phyloP scores from a whole-genome alignment of 2,797 vertebrate species.

The Galaxias olidus region DNA sequence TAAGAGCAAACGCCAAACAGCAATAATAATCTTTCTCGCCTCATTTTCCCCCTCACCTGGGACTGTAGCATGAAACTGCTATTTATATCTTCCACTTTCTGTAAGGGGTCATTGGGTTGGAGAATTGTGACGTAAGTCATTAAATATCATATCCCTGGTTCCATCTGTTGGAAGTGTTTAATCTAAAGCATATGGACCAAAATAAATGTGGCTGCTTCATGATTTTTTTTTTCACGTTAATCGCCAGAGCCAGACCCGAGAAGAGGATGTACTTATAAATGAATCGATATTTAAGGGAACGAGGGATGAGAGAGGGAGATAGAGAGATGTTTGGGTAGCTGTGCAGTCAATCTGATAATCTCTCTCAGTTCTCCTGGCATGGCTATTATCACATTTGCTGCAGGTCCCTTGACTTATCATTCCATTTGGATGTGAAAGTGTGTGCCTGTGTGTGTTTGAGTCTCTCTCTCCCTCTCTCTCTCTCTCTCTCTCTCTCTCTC shows the following conservation, averaged over 20 bases:
- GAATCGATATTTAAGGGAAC: constrained; percentile 40
- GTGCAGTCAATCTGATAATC: constrained; percentile 43
- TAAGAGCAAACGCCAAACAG: no score
- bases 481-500: no score
- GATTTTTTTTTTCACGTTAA: constrained; percentile 61
- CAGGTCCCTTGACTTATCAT: constrained; percentile 33
- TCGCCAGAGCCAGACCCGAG: constrained; percentile 47
- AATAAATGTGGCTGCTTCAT: constrained; percentile 66
- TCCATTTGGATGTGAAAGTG: constrained; percentile 7
- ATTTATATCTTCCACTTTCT: constrained; percentile 70
- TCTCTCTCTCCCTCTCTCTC: no score
- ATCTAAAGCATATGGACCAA: constrained; percentile 66
- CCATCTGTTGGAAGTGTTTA: constrained; percentile 69
- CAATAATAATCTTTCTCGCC: no score
- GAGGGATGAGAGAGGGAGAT: constrained; percentile 2
- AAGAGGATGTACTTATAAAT: constrained; percentile 47
- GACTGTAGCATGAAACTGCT: constrained; percentile 33
- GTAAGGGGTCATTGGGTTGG: constrained; percentile 72
- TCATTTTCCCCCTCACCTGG: neutral
- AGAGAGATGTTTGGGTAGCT: constrained; percentile 21
- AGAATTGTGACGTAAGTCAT: constrained; percentile 65
- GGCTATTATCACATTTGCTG: constrained; percentile 35
- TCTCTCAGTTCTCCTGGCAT: constrained; percentile 22
- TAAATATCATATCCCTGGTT: constrained; percentile 67
- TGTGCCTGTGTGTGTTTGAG: neutral